Base-by-base conservation (phyloP, 37 sponge, comb jelly and placozoan genomes). In the Ianthella basta region DNA sequence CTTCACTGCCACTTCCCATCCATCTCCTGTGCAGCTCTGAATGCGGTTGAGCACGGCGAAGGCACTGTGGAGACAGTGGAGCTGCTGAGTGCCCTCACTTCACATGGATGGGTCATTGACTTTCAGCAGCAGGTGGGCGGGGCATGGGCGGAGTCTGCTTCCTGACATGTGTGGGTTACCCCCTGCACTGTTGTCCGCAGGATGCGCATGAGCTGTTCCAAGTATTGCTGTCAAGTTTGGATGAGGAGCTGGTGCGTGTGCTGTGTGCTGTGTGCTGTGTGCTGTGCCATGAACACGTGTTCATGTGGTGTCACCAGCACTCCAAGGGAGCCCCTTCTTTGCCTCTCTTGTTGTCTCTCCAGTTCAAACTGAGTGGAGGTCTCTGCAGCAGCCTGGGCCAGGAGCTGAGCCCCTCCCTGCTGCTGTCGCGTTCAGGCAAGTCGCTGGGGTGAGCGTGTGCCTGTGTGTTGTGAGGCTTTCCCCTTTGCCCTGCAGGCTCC, bases 171-270 rank as follows among this genome's bases (percentile, higher is more conserved):
- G 37, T 5, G 5, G 24, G 23, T 1, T 54, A 8, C 80, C 39
- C 5, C 50, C 3, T 5, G 3, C 1, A 5, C 16, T 50, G 55
- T 20, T 59, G 21, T 59, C 15, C 29, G 20, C 59, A 93, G 94
- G 94, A 93, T 87, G 90, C 94, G 32, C 86, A 87, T 64, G 94
- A 93, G 70, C 67, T 93, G 30, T 93, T 90, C 67, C 94, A 93
- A 40, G 86, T 93, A 0, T 72, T 93, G 32, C 25, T 90, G 82
- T 74, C 86, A 4, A 90, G 86, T 25, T 35, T 93, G 69, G 84
- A 74, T 0, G 94, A 93, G 56, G 94, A 93, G 41, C 72, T 82
- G 84, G 89, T 89, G 70, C 70, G 34, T 30, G 70, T 69, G 34
- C 4, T 6, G 4, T 2, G 34, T 69, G 70, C 6, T 13, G 27